Percentiles rank a stretch among this genome's conserved stretches.
phyloP scores from a whole-genome alignment of 2,113 vertebrate genomes.

The Centropus unirufus region DNA sequence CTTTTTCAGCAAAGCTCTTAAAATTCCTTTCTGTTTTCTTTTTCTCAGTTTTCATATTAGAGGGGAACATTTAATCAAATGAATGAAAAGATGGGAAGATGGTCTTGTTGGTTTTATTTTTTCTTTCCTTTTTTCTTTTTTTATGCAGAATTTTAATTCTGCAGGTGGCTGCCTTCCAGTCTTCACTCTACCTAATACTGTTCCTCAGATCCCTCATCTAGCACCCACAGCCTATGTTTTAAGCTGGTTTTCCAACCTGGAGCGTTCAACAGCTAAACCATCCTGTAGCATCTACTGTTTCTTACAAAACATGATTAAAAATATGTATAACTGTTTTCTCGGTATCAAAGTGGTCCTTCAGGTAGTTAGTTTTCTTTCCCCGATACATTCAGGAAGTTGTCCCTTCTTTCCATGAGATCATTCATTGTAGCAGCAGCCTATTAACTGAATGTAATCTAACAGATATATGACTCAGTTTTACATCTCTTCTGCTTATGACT shows the following conservation, averaged over 20 bases:
- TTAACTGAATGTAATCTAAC: not conserved
- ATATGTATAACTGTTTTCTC: not conserved
- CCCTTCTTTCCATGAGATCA: not conserved
- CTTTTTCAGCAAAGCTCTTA: not conserved
- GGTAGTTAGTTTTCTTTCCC: not conserved
- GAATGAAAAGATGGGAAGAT: not conserved
- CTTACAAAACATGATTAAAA: not conserved
- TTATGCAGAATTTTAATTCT: not conserved
- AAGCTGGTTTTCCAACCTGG: not conserved
- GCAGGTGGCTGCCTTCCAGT: rapidly evolving
- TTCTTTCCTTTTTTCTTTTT: not conserved
- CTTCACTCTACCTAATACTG: rapidly evolving
- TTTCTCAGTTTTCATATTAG: not conserved
- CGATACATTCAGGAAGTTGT: not conserved
- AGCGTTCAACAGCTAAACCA: not conserved
- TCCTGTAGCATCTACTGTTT: not conserved
- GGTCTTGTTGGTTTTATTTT: too few relatives aligned
- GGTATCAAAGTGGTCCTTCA: not conserved
- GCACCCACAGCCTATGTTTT: not conserved
- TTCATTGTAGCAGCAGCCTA: not conserved
- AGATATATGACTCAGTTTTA: not conserved
- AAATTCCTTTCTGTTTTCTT: not conserved
- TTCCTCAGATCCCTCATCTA: not conserved
- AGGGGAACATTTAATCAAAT: not conserved
- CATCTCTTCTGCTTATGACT: not conserved